Conservation (phyloP, 2,113 vertebrate species). For the Rhinopomastus cyanomelas region DNA sequence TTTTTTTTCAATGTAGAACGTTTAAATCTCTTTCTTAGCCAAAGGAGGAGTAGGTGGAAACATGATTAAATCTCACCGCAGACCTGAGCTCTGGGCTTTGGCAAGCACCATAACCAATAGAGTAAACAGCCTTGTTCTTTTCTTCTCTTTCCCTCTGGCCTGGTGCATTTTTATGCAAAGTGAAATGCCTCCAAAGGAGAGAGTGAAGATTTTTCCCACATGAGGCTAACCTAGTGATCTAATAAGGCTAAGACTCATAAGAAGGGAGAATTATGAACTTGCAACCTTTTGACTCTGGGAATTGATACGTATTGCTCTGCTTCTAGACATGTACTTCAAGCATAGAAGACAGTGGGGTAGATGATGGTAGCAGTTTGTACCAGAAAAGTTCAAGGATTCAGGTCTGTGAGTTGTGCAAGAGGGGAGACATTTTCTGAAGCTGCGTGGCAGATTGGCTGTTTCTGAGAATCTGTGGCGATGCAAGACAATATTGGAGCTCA, state of each 20-base stretch:
- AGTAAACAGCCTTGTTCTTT: neutral
- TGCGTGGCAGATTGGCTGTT: neutral
- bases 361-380: neutral
- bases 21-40: neutral
- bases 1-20: neutral
- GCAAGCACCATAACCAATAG: neutral
- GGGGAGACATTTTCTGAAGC: rapidly evolving
- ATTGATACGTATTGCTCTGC: neutral
- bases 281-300: neutral
- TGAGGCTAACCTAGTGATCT: neutral
- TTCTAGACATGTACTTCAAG: neutral
- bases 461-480: neutral
- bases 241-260: neutral
- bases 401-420: neutral
- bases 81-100: neutral
- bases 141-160: neutral
- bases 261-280: neutral
- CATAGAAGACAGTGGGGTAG: neutral
- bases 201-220: neutral
- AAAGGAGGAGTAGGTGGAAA: neutral
- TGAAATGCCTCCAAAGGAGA: neutral
- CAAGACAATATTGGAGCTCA: neutral
- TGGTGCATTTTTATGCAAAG: neutral
- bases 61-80: neutral
- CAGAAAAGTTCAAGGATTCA: neutral